Base-by-base conservation (phyloP, 2,888 invertebrate genomes). In the Meiosimyza platycephala region DNA sequence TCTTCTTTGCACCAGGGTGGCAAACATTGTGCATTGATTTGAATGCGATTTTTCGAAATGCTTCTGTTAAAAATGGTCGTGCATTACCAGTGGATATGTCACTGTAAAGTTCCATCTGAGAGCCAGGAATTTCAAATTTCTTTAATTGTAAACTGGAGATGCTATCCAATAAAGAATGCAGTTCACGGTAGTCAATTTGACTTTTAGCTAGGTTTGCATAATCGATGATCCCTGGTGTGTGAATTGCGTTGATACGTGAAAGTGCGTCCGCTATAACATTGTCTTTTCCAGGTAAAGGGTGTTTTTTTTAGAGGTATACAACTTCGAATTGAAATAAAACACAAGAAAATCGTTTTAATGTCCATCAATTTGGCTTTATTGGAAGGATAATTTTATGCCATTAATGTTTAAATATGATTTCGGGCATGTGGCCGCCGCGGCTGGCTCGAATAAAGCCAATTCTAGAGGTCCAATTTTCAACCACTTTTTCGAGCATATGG, bases 241-340 rank as follows among this genome's bases (percentile, higher is more conserved):
- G 59, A 16, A 74, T 71, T 15, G 13, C 62, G 28, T 55, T 54
- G 1, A 74, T 73, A 15, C 75, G 57, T 2, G 76, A 77, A 6
- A 76, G 63, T 7, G 76, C 71, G 15, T 78, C 76, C 4, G 77
- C 76, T 3, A 75, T 71, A 6, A 74, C 47, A 47, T 77, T 78
- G 6, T 76, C 47, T 1, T 28, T 66, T 2, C 75, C 78, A 0
- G 60, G 15, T 5, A 75, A 67, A 47, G 76, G 70, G 1, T 64
- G n/a, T n/a, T n/a, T n/a, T n/a, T n/a, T n/a, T n/a, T n/a, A n/a
- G n/a, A n/a, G n/a, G n/a, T n/a, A n/a, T n/a, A n/a, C n/a, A n/a
- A n/a, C n/a, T n/a, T n/a, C n/a, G n/a, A n/a, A n/a, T n/a, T n/a
- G n/a, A n/a, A n/a, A n/a, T n/a, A n/a, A n/a, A n/a, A n/a, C n/a